Evolutionary conservation across 2,888 invertebrate genomes (phyloP), one percentile per base, ranked within the genome.

Genomic region (Rhingia rostrata): DNA sequence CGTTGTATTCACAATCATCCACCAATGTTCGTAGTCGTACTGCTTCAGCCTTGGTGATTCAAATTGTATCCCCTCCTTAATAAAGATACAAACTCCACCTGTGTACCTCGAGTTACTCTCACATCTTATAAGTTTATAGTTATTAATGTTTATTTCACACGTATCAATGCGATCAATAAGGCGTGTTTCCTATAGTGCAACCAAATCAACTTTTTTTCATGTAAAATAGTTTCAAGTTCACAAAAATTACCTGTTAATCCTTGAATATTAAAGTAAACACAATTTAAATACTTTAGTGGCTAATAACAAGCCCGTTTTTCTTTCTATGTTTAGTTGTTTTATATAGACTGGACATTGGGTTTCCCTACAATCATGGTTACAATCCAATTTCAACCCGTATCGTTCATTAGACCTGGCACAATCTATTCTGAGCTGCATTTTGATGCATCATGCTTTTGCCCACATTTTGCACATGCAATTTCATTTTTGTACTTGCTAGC

Each of bases 41-140:
- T 45, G 32, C 10, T 5, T 47, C 14, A 33, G 5, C n/a, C 33
- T 33, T 7, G 61, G 61, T 12, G 47, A 6, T 7, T 61, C 47
- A 45, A 61, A 45, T 7, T 6, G 10, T 33, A 61, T 61, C 33
- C 47, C 61, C 6, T 61, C 12, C 22, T 33, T 61, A 2, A 47
- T 12, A 47, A 14, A 47, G n/a, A 61, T 35, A 47, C n/a, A 37
- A 45, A 64, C 63, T 12, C 63, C 49, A 10, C 51, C 63, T 39
- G 63, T 39, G 9, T 49, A n/a, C 6, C 49, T 51, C n/a, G 51
- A 51, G 10, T 32, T 51, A 51, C 64, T 64, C 30, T 64, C 41
- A 64, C 64, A 64, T 51, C 51, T 64, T 64, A 64, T 12, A 6
- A 64, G 10, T 35, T 64, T 35, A 64, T 64, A 64, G 32, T 32